Percentiles rank a stretch among this genome's conserved stretches.
phyloP scores from a whole-genome alignment of 1,140 invertebrate genomes.

The Polypedilum vanderplanki region DNA sequence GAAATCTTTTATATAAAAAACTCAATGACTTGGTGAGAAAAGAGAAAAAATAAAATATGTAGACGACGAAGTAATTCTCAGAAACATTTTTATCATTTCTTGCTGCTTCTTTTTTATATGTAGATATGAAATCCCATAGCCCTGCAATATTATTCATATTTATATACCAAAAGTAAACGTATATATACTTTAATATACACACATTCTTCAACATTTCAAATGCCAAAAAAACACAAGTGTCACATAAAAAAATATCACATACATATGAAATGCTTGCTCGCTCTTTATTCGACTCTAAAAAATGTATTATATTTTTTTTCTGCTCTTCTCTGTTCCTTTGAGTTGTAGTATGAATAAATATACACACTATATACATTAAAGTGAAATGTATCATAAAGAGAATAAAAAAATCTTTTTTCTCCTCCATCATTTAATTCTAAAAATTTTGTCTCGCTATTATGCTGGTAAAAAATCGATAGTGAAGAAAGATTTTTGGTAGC shows the following conservation, averaged over 20 bases:
- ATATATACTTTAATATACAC: neutral
- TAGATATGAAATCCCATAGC: neutral
- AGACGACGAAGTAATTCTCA: too few species aligned
- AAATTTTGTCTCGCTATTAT: neutral
- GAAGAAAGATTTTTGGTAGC: neutral
- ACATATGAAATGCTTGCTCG: neutral
- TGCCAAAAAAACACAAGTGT: neutral
- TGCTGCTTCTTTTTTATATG: too few species aligned
- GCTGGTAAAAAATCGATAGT: slow-evolving; percentile 10
- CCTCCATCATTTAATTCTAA: neutral
- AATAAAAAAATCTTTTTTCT: neutral
- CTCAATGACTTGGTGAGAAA: too few species aligned
- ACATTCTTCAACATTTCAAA: slow-evolving; percentile 19
- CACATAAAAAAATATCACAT: slow-evolving; percentile 14
- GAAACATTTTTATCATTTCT: too few species aligned
- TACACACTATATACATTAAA: slow-evolving; percentile 13
- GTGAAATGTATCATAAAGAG: slow-evolving; percentile 18
- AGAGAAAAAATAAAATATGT: too few species aligned
- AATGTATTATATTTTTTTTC: neutral
- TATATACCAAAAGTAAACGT: neutral
- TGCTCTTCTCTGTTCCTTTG: neutral
- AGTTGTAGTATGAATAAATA: slow-evolving; percentile 12
- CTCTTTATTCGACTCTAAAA: neutral
- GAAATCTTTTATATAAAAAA: too few species aligned
- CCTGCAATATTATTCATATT: slow-evolving; percentile 13